A percentile compares a stretch with the other conserved stretches of the same genome.
Conservation (phyloP, 37 sponge, comb jelly and placozoan species). For the Crambe crambe region DNA sequence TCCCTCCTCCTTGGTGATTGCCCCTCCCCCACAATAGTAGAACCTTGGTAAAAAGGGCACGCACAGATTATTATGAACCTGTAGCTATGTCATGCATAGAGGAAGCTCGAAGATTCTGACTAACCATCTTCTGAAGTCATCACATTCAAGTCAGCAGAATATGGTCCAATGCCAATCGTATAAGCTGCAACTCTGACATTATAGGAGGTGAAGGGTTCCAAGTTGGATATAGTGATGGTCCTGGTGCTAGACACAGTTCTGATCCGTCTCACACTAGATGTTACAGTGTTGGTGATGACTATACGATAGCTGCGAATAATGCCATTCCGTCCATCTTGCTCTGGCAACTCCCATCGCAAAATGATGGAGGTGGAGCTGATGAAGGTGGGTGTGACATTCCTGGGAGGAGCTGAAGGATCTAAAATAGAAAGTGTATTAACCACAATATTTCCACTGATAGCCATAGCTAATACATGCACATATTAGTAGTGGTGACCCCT, state of each 20-base stretch:
- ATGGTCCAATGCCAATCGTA: conserved; percentile 21
- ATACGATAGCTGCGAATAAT: conserved; percentile 20
- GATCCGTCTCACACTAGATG: not conserved
- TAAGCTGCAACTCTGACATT: conserved; percentile 5
- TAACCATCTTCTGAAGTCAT: conserved; percentile 9
- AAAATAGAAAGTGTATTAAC: not conserved
- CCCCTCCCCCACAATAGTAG: too few relatives aligned
- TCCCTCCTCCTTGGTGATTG: too few relatives aligned
- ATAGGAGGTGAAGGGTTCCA: conserved; percentile 13
- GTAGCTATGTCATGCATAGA: too few relatives aligned
- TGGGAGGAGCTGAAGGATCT: conserved; percentile 11
- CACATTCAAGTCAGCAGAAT: not conserved
- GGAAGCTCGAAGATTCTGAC: not conserved
- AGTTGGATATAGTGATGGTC: not conserved
- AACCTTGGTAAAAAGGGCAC: too few relatives aligned
- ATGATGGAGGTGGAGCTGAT: not conserved
- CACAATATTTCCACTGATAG: too few relatives aligned
- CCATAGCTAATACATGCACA: too few relatives aligned
- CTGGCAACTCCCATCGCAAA: conserved; percentile 7
- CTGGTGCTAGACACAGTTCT: not conserved
- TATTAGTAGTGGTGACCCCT: too few relatives aligned
- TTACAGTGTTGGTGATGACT: not conserved
- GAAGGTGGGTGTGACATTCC: not conserved
- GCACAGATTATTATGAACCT: too few relatives aligned
- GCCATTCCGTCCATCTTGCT: conserved; percentile 9